Base-by-base conservation (phyloP, 2,113 vertebrate genomes). In the Sinocyclocheilus anshuiensis region DNA sequence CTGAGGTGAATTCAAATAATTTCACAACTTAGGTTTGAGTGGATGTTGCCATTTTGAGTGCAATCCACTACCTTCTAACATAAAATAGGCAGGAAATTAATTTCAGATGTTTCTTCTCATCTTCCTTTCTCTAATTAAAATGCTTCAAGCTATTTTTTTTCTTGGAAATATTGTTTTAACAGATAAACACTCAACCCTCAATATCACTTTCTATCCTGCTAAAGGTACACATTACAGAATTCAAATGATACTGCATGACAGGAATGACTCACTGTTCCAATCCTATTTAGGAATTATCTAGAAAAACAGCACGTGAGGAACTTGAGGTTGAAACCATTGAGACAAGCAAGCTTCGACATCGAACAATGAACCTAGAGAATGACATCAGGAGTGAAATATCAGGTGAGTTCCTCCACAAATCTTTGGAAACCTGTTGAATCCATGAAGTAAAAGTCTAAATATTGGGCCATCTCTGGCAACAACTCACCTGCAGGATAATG, bases 271-370 rank as follows among this genome's bases (percentile, higher is more conserved):
- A 29, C 20, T 7, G n/a, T 65, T 6, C 24, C 53, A 45, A 65
- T 26, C 20, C 20, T 84, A 22, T 79, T 48, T 48, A 96, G 94
- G 96, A 96, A 91, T 90, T 90, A 81, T 92, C 94, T 45, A 88
- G 93, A 89, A 95, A 93, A 18, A 9, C 71, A 0, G 90, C 86
- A 1, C 91, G 93, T n/a, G 95, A 97, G 72, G 90, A 89, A 20
- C 90, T 96, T 26, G 95, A 97, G 87, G 95, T 96, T 13, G 95
- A 95, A 91, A 96, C 93, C 11, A 96, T 96, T 88, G 95, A 97
- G 89, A 95, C 91, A 69, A 96, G 94, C 91, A 96, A 92, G 78
- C 87, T 96, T 1, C 92, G 93, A 42, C 94, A 94, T 67, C 90
- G 89, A 15, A 36, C 94, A 22, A 77, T 89, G 78, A 92, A 81